A percentile compares a stretch with the other conserved stretches of the same genome.
These are phyloP conservation scores for Alexandromys oeconomus DNA, from an alignment of 2,797 vertebrate genomes.

Conservation along the genomic window DNA sequence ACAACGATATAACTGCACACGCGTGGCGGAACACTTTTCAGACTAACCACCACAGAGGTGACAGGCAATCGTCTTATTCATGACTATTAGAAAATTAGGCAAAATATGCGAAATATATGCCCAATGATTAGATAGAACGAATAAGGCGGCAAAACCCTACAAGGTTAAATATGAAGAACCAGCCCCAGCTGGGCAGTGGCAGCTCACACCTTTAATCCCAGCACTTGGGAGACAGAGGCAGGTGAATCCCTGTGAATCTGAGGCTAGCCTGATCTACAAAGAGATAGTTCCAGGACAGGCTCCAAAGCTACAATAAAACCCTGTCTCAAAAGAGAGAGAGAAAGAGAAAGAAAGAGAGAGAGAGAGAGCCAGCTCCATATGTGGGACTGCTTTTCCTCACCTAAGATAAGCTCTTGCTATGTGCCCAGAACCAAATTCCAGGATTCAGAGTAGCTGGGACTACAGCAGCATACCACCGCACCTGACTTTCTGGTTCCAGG, in stretches of 20 bases:
- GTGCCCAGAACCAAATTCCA: background rate
- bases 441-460: background rate
- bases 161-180: background rate
- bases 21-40: background rate
- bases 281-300: no score
- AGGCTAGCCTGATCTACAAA: no score
- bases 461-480: background rate
- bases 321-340: no score
- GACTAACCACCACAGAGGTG: background rate
- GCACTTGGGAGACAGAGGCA: no score
- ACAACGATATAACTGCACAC: background rate
- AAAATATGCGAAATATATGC: conserved; percentile 36
- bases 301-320: no score
- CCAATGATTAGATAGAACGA: conserved; percentile 25
- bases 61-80: background rate
- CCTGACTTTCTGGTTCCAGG: background rate
- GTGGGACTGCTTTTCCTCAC: background rate
- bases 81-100: background rate
- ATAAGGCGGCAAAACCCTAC: background rate
- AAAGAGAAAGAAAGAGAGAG: no score
- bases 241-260: no score
- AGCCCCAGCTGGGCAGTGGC: background rate
- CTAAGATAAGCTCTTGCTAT: background rate
- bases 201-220: no score
- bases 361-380: background rate